Evolutionary conservation across 2,888 invertebrate species (phyloP).

Genomic region (Vannuccia rotundouncinata): DNA sequence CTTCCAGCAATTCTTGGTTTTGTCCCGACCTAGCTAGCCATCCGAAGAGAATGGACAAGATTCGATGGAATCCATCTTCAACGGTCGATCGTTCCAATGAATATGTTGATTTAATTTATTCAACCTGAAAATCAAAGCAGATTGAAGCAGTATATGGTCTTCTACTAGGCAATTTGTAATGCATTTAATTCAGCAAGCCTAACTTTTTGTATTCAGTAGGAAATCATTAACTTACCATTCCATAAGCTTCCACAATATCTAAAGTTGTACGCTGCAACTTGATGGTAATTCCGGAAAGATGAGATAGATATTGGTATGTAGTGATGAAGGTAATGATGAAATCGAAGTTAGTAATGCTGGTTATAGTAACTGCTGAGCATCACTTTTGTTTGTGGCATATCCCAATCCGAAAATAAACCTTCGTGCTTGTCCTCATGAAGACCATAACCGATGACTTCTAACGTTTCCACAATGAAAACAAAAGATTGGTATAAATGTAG

Average conservation of each 20-base stretch:
- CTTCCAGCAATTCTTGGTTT: constrained; percentile 6
- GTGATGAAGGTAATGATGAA: constrained; percentile 31
- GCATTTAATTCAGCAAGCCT: constrained; percentile 1
- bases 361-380: constrained; percentile 32
- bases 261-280: constrained; percentile 31
- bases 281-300: constrained; percentile 31
- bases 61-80: constrained; percentile 14
- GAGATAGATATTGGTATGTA: constrained; percentile 33
- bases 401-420: background rate
- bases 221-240: constrained; percentile 31
- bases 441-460: constrained; percentile 34
- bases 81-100: constrained; percentile 4
- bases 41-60: constrained; percentile 14
- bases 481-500: constrained; percentile 36
- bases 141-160: background rate
- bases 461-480: constrained; percentile 35
- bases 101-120: constrained; percentile 4
- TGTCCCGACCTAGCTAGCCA: constrained; percentile 16
- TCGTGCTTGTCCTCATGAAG: constrained; percentile 22
- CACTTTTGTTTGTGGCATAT: constrained; percentile 5
- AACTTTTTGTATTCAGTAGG: constrained; percentile 16
- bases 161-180: background rate
- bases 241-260: constrained; percentile 30
- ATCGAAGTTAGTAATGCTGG: constrained; percentile 27
- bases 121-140: constrained; percentile 22